Evolutionary conservation across 2,797 vertebrate species (phyloP), one percentile per base, ranked within the genome.

Genomic region (Aeoliscus strigatus): DNA sequence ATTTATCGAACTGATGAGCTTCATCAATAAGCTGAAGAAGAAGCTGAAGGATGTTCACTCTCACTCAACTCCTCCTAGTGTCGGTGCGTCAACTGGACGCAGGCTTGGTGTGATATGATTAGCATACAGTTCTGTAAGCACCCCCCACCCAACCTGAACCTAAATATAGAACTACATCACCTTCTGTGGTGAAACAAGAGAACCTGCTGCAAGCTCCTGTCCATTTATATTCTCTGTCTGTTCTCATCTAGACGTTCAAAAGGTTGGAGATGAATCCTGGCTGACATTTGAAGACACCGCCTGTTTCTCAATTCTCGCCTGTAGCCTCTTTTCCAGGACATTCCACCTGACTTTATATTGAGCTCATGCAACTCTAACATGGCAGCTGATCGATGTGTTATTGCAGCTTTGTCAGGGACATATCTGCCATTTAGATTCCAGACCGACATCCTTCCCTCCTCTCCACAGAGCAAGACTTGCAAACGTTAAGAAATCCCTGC

Each of bases 241-340:
- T 23, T 27, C 48, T 59, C 36, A 39, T 45, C 25, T 8, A 70
- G 55, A 39, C 52, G 24, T 51, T 56, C 23, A 45, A 67, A 73
- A 79, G 77, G 76, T 74, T 70, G 51, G 23, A 25, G 58, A 61
- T 32, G 68, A 60, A 70, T 72, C 56, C 17, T 8, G 54, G 57
- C 51, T 84, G 81, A 78, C 77, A 80, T 86, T 85, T 85, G 72
- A 84, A 83, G 75, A 71, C 71, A 65, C 55, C 14, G 33, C 37
- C 58, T 52, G 44, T 52, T 54, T 76, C 45, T 74, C n/a, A n/a
- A n/a, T n/a, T n/a, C n/a, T n/a, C n/a, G n/a, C n/a, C n/a, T n/a
- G n/a, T n/a, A n/a, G n/a, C 60, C 40, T 66, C 27, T 35, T 58
- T 70, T 62, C 48, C 9, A 9, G 30, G 61, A 41, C n/a, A n/a